A percentile compares a stretch with the other conserved stretches of the same genome.
phyloP scores from a whole-genome alignment of 2,888 invertebrate genomes.

The Nudaria mundana region DNA sequence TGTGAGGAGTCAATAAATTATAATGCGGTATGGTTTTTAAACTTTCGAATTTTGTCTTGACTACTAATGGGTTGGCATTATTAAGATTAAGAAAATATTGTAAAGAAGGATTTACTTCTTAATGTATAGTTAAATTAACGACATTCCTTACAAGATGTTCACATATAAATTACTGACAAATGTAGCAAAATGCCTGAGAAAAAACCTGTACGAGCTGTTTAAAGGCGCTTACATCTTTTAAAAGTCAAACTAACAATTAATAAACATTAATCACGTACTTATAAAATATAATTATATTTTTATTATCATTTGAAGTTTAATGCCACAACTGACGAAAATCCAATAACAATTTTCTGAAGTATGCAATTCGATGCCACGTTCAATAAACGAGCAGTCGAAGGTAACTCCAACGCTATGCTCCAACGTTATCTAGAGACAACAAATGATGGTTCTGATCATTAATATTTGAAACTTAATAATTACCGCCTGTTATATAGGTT shows the following conservation, averaged over 20 bases:
- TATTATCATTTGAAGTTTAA: slow-evolving; percentile 8
- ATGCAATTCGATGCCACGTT: slow-evolving; percentile 18
- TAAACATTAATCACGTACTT: slow-evolving; percentile 18
- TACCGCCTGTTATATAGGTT: slow-evolving; percentile 56
- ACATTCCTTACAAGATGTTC: slow-evolving; percentile 39
- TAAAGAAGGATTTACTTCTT: slow-evolving; percentile 15
- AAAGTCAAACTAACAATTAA: no score
- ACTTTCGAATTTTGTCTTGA: slow-evolving; percentile 12
- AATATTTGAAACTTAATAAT: slow-evolving; percentile 70
- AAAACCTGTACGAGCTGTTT: slow-evolving; percentile 19
- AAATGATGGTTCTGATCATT: slow-evolving; percentile 62
- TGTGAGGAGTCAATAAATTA: slow-evolving; percentile 10
- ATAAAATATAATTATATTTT: slow-evolving; percentile 16
- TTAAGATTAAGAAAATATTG: slow-evolving; percentile 21
- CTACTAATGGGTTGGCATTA: slow-evolving; percentile 11
- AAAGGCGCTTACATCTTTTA: slow-evolving; percentile 6
- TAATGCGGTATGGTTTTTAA: slow-evolving; percentile 13
- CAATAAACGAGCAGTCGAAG: slow-evolving; percentile 24
- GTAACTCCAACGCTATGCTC: slow-evolving; percentile 15
- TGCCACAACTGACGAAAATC: slow-evolving; percentile 31
- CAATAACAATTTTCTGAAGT: slow-evolving; percentile 27
- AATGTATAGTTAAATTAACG: slow-evolving; percentile 34
- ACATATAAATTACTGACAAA: slow-evolving; percentile 32
- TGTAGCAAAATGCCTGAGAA: slow-evolving; percentile 11
- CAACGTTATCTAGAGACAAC: slow-evolving; percentile 49